phyloP scores from a whole-genome alignment of 2,797 vertebrate genomes.

The Acomys russatus region DNA sequence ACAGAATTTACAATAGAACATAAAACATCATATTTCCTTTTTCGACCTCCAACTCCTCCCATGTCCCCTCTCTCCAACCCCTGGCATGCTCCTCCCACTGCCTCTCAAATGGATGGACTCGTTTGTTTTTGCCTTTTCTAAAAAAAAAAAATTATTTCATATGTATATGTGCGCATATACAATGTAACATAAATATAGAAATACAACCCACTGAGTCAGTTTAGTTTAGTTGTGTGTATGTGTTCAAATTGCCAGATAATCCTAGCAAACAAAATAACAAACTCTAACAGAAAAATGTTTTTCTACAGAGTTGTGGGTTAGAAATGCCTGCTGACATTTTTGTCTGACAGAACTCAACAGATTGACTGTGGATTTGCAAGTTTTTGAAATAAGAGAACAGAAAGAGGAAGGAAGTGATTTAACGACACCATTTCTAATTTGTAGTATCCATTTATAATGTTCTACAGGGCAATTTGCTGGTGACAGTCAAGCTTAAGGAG shows the following conservation, averaged over 20 bases:
- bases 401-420: constrained; percentile 79
- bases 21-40: not conserved
- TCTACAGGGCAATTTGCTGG: constrained; percentile 77
- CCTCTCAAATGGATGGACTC: not conserved
- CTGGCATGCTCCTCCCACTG: not conserved
- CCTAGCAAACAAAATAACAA: not conserved
- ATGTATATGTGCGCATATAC: not conserved
- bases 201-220: not conserved
- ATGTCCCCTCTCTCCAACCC: not conserved
- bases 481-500: constrained; percentile 82
- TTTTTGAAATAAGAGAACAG: constrained; percentile 72
- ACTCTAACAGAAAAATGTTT: not conserved
- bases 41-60: not conserved
- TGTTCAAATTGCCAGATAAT: not conserved
- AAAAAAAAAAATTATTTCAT: not conserved
- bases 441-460: constrained; percentile 78
- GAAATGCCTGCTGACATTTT: constrained; percentile 46
- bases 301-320: not conserved
- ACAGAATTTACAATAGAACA: not conserved
- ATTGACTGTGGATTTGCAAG: constrained; percentile 62
- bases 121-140: not conserved
- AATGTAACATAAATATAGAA: not conserved
- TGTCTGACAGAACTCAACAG: constrained; percentile 53
- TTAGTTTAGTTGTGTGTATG: not conserved
- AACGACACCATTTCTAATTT: constrained; percentile 77